phyloP scores from a whole-genome alignment of 92 coral and sea anemone species.

The Siderastrea siderea region DNA sequence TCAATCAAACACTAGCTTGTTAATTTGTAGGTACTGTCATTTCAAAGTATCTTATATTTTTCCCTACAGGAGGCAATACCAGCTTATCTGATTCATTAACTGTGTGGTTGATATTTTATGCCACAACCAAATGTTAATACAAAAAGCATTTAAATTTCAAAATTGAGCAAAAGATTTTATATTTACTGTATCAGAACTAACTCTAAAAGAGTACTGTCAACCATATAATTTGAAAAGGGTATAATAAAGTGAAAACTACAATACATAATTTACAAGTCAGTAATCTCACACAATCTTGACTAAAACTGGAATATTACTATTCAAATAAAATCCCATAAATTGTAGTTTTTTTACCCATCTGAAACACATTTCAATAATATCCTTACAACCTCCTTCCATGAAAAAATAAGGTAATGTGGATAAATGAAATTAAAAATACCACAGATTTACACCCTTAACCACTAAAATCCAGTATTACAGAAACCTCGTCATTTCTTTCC shows the following conservation, averaged over 20 bases:
- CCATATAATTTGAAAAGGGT: too few species aligned
- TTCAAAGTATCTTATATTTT: not conserved
- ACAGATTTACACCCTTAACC: too few species aligned
- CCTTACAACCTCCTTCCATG: not conserved
- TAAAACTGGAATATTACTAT: too few species aligned
- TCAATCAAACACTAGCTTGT: not conserved
- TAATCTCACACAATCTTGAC: too few species aligned
- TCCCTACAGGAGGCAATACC: not conserved
- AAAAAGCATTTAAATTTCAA: not conserved
- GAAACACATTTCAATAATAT: not conserved
- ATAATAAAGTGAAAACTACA: too few species aligned
- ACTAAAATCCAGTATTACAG: not conserved
- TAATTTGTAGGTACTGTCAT: not conserved
- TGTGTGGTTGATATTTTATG: not conserved
- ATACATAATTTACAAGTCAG: not conserved
- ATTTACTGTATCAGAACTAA: not conserved
- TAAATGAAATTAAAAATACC: not conserved
- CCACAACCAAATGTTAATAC: constrained; percentile 2
- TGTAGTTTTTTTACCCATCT: not conserved
- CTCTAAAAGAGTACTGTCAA: not conserved
- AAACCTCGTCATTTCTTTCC: not conserved
- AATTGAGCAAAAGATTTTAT: not conserved
- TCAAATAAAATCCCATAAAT: too few species aligned
- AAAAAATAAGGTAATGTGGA: not conserved
- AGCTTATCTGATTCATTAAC: not conserved